Evolutionary conservation across 2,888 invertebrate species (phyloP), one percentile per base, ranked within the genome.

Genomic region (Graphium colonna): DNA sequence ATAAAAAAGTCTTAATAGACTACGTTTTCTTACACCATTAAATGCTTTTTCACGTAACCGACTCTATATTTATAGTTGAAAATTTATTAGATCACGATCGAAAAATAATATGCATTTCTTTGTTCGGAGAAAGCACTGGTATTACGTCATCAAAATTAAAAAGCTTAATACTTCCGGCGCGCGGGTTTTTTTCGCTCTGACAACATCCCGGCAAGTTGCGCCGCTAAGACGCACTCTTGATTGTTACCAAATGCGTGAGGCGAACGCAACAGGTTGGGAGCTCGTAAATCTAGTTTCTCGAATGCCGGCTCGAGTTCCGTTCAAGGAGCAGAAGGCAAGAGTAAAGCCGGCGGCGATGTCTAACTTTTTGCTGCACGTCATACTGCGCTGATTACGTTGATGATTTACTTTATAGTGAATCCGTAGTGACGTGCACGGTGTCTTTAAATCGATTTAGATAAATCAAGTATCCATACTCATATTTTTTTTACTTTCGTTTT

Each of bases 211-310:
- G n/a, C 46, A 13, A 42, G 33, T 4, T 33, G 7, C 10, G 36
- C 10, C 13, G 17, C 43, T 46, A 42, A 49, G 51, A 57, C 53
- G 51, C 51, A 51, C 56, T 59, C 48, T 51, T 67, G 67, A 72
- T 73, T 68, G 67, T 74, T 71, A 63, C 67, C 64, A 73, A 75
- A 76, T 65, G 64, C 46, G 48, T 48, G 43, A 60, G 63, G 59
- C 62, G 61, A 50, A 46, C 58, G 60, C 62, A 69, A 71, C 75
- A 67, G 70, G 74, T 74, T 74, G 61, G 26, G 49, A 59, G 62
- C 65, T 60, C 63, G 73, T 74, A 69, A 73, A 75, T 80, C 77
- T 78, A 71, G 76, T 77, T 77, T 74, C 52, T 62, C 62, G 63
- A 66, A 64, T 66, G 67, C 61, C 65, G 62, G 67, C 71, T 73